Percentiles rank a stretch among this genome's conserved stretches.
Evolutionary conservation across 1,140 invertebrate species (phyloP).

Genomic region (Phocides pigmalion): DNA sequence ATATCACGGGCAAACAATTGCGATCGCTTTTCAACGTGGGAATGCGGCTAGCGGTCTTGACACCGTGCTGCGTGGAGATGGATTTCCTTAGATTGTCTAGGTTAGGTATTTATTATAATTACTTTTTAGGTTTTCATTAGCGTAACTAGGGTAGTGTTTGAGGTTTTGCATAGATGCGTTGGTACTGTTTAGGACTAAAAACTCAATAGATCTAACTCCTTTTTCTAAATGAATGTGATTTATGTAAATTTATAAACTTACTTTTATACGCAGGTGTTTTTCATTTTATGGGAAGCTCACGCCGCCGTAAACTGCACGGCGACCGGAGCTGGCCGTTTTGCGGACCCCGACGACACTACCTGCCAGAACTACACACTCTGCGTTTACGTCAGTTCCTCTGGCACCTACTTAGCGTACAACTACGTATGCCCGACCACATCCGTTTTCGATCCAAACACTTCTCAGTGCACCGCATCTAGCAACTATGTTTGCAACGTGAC

Average conservation of each 20-base stretch:
- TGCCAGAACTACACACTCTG: conserved; percentile 62
- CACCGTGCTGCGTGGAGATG: no score
- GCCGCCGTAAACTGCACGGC: conserved; percentile 53
- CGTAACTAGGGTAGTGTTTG: no score
- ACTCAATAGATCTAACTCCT: no score
- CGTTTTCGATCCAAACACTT: conserved; percentile 48
- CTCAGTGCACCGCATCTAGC: conserved; percentile 42
- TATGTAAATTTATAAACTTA: neutral
- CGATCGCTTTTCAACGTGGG: no score
- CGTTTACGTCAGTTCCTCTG: conserved; percentile 41
- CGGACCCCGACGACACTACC: conserved; percentile 51
- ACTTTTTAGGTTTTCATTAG: no score
- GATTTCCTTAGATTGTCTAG: no score
- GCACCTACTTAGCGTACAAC: conserved; percentile 49
- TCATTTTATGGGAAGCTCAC: conserved; percentile 45
- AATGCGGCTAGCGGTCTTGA: no score
- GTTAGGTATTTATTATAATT: no score
- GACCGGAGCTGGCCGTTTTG: conserved; percentile 47
- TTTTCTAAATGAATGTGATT: neutral
- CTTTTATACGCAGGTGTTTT: conserved; percentile 42
- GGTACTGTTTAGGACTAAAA: no score
- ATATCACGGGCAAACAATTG: no score
- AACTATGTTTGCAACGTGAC: conserved; percentile 50
- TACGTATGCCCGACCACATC: conserved; percentile 63
- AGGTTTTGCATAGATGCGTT: no score